Evolutionary conservation across 1,140 invertebrate species (phyloP).

Genomic region (Schlechtendalia chinensis): DNA sequence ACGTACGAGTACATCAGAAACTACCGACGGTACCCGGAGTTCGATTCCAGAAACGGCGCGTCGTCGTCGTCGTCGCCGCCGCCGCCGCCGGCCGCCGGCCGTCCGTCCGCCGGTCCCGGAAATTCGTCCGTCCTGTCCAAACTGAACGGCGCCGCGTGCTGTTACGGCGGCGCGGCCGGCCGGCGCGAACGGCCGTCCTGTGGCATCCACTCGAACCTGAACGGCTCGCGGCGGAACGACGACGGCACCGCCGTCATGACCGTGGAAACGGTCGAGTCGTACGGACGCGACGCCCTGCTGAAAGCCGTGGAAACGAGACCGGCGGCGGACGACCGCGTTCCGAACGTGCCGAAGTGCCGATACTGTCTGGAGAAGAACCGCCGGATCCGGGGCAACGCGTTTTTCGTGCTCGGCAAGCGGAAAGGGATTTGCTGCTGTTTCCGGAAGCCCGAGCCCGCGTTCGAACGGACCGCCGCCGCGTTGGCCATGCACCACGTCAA

Average conservation of each 20-base stretch:
- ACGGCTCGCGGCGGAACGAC: background rate
- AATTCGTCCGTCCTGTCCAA: slow-evolving; percentile 50
- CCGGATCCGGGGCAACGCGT: background rate
- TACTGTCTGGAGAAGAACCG: slow-evolving; percentile 48
- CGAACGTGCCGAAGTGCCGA: slow-evolving; percentile 3
- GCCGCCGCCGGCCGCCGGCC: slow-evolving; percentile 49
- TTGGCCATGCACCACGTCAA: slow-evolving; percentile 22
- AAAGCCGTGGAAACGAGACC: background rate
- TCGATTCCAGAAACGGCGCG: slow-evolving; percentile 53
- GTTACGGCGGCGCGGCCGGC: background rate
- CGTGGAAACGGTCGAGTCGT: slow-evolving; percentile 10
- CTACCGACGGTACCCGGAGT: slow-evolving; percentile 57
- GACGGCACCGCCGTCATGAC: background rate
- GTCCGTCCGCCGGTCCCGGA: slow-evolving; percentile 40
- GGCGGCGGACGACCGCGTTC: background rate
- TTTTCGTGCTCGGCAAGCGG: slow-evolving; percentile 24
- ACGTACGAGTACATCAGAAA: slow-evolving; percentile 85
- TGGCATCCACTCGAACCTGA: slow-evolving; percentile 37
- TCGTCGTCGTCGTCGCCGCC: slow-evolving; percentile 52
- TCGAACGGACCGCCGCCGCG: background rate
- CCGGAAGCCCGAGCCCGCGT: slow-evolving; percentile 51
- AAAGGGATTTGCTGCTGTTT: slow-evolving; percentile 34
- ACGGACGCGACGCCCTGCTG: background rate
- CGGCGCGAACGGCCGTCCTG: slow-evolving; percentile 28
- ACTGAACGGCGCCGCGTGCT: background rate